Base-by-base conservation (phyloP, 2,888 invertebrate genomes). In the Patella depressa region DNA sequence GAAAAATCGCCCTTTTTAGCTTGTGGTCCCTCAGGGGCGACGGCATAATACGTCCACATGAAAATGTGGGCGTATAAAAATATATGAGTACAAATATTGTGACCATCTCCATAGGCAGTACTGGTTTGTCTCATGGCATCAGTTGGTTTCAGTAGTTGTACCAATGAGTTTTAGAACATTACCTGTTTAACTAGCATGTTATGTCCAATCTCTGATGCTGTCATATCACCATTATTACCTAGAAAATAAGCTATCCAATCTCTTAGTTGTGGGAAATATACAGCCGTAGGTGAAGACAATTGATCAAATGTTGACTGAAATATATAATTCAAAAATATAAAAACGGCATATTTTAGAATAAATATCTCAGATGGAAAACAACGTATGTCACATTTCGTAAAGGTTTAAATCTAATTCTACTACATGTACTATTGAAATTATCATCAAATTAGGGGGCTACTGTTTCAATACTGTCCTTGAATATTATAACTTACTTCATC, bases 121-220 rank as follows among this genome's bases (percentile, higher is more conserved):
- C 45, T 9, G 45, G 45, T 45, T 45, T 45, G 5, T 45, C 45
- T 45, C 45, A 45, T 45, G 5, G n/a, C 15, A n/a, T 17, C 17
- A 15, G 4, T 17, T 17, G 57, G n/a, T 17, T 57, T 15, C n/a
- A 3, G n/a, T 17, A 57, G 3, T n/a, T 57, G n/a, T 57, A 45
- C 45, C 9, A 45, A 45, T 45, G 45, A 5, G 5, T 34, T 34
- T 34, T 34, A 45, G 9, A n/a, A 24, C 19, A 17, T 4, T 74
- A 90, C 90, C 88, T 90, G 89, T 82, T 86, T 83, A 0, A 90
- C 88, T 17, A 91, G 86, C 85, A 88, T 87, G 82, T 90, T 91
- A 81, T 90, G 89, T 0, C 91, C 91, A 53, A 90, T 87, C 74
- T 86, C 76, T 5, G 90, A 89, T 2, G 90, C 90, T 9, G 89